Percentiles rank a stretch among this genome's conserved stretches.
phyloP scores from a whole-genome alignment of 1,140 invertebrate species.

The Rhopalosiphum padi region DNA sequence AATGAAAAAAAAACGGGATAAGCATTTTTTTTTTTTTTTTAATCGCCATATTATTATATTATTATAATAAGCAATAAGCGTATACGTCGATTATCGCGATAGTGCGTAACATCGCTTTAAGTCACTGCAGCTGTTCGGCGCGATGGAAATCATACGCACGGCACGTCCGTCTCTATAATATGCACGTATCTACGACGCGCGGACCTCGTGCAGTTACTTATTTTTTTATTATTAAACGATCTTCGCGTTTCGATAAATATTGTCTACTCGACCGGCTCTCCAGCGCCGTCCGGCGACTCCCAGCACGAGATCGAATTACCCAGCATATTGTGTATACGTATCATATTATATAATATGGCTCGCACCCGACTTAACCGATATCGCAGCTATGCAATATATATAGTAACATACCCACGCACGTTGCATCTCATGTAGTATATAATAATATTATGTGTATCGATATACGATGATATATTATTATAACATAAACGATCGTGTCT shows the following conservation, averaged over 20 bases:
- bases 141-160: too few species aligned
- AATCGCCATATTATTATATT: too few species aligned
- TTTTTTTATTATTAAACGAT: background rate
- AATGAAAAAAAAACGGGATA: too few species aligned
- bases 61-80: too few species aligned
- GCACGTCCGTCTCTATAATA: too few species aligned
- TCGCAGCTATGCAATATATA: background rate
- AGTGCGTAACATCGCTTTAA: too few species aligned
- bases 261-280: background rate
- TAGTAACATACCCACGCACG: background rate
- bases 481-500: background rate
- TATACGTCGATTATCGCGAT: too few species aligned
- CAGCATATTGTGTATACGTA: background rate
- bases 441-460: background rate
- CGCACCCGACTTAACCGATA: background rate
- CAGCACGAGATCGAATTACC: constrained; percentile 6
- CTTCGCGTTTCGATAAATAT: background rate
- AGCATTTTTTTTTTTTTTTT: too few species aligned
- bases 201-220: background rate
- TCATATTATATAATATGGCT: background rate
- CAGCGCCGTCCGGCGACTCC: background rate
- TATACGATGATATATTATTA: background rate
- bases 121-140: too few species aligned
- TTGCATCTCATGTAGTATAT: background rate
- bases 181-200: too few species aligned